Conservation (phyloP, 2,888 invertebrate species). For the Cotesia congregata region DNA sequence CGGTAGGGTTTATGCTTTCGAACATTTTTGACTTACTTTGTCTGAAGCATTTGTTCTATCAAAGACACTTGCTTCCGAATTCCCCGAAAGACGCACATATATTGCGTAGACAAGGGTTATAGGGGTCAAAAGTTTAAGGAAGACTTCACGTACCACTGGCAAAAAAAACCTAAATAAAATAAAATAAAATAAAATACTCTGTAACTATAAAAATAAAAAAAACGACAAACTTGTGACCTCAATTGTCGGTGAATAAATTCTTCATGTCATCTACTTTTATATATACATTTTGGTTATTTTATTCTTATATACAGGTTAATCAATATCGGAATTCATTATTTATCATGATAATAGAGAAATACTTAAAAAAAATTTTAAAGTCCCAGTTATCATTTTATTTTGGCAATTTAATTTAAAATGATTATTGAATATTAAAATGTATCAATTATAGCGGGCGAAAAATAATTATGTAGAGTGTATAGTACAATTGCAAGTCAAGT, state of each 20-base stretch:
- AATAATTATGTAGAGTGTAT: constrained; percentile 19
- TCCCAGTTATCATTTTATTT: no score
- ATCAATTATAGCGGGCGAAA: neutral
- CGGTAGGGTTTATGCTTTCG: neutral
- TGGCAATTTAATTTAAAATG: neutral
- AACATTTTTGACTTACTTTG: neutral
- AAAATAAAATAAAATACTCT: neutral
- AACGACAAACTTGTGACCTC: constrained; percentile 42
- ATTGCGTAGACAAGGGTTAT: constrained; percentile 30
- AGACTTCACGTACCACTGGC: constrained; percentile 35
- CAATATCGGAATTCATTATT: neutral
- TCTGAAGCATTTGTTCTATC: neutral
- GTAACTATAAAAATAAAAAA: constrained; percentile 28
- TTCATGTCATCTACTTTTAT: constrained; percentile 25
- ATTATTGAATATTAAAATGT: neutral
- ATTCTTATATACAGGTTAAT: constrained; percentile 3
- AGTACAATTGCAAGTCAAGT: constrained; percentile 53
- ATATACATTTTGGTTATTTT: neutral
- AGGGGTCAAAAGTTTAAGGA: constrained; percentile 41
- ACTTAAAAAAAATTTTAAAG: neutral
- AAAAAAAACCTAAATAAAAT: constrained; percentile 22
- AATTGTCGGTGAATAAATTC: constrained; percentile 37
- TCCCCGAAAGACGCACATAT: constrained; percentile 37
- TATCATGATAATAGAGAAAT: neutral
- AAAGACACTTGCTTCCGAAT: constrained; percentile 39